Conservation (phyloP, 2,113 vertebrate species). For the Chrysochloris asiatica region DNA sequence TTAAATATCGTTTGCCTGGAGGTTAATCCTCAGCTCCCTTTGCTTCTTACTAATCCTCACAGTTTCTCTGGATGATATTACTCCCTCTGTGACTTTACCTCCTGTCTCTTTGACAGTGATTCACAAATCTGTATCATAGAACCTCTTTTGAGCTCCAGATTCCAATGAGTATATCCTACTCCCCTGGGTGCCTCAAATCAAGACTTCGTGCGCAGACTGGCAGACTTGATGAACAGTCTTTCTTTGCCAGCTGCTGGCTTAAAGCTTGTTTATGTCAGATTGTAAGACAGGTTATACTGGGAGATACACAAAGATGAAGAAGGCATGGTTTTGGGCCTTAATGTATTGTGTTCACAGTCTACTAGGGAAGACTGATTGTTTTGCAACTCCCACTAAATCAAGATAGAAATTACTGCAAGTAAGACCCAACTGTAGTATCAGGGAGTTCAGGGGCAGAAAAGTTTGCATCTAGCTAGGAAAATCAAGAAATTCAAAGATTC, state of each 20-base stretch:
- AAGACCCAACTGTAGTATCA: neutral
- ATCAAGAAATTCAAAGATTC: neutral
- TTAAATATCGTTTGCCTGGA: too few species aligned
- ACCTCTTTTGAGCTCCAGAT: neutral
- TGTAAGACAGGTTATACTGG: neutral
- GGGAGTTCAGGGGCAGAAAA: neutral
- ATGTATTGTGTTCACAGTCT: neutral
- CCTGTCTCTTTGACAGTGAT: neutral
- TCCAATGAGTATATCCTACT: neutral
- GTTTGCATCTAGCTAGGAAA: neutral
- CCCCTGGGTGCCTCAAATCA: neutral
- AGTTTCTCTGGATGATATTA: neutral
- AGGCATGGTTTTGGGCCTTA: neutral
- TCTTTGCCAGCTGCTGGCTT: neutral
- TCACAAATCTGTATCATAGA: neutral
- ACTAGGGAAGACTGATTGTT: neutral
- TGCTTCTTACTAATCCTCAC: neutral
- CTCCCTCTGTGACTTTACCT: neutral
- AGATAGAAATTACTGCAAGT: neutral
- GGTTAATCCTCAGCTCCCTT: neutral
- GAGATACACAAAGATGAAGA: neutral
- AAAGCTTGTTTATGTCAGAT: neutral
- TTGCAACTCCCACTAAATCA: neutral
- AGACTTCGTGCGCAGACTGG: neutral
- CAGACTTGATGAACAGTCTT: neutral